Evolutionary conservation across 2,113 vertebrate genomes (phyloP), one percentile per base, ranked within the genome.

Genomic region (Myxocyprinus asiaticus): DNA sequence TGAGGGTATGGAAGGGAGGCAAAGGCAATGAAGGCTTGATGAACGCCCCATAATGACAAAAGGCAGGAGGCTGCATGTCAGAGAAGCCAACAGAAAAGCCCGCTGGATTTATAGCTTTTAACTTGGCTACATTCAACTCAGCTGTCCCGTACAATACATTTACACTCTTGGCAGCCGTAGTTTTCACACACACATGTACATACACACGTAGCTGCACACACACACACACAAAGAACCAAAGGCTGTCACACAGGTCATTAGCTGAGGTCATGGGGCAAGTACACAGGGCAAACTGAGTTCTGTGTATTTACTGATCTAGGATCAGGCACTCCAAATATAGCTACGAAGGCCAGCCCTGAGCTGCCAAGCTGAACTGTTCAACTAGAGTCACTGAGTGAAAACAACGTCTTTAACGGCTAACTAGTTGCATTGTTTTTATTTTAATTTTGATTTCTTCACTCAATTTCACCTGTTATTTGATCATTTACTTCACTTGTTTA

Each of bases 21-120:
- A n/a, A 65, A 65, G 33, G 73, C 73, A 76, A 62, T 58, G 55
- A 81, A 55, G 74, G 89, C 92, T 89, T 92, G 81, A 86, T 83
- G 88, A 90, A 92, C 92, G 91, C 88, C 88, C 22, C 90, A 88
- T 86, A 86, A 93, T 92, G 90, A 61, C 92, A 94, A 94, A 94
- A 94, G 91, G 88, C 92, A 93, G 91, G 88, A 92, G 89, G 88
- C 87, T 71, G 86, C 91, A 91, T 94, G 93, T 94, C 94, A 93
- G 90, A 87, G 88, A 58, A 74, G 0, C 82, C 85, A 86, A 90
- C 91, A 92, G 85, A 94, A 93, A 33, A 92, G 90, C 91, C 89
- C 47, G 58, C 90, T 90, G 87, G 92, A 93, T 94, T 94, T 94
- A 94, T 94, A 92, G 91, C 90, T 89, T 93, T 93, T 92, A 91